Evolutionary conservation across 2,797 vertebrate species (phyloP).

Genomic region (Poeciliopsis presidionis): DNA sequence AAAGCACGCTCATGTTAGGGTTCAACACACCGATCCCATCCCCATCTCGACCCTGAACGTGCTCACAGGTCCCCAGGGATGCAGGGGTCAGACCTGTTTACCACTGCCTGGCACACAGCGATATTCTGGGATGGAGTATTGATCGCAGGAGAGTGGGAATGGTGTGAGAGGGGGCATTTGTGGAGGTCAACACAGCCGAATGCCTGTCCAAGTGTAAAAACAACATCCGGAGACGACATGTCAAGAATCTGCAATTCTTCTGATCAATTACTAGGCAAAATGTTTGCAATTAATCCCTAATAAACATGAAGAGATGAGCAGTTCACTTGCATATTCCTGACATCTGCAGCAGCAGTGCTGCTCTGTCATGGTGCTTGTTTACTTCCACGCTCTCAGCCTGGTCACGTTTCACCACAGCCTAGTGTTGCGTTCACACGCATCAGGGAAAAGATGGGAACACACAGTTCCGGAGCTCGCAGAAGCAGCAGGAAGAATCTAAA

Average conservation of each 20-base stretch:
- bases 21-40: background rate
- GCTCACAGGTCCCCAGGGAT: conserved; percentile 14
- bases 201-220: conserved; percentile 52
- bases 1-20: conserved; percentile 51
- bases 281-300: conserved; percentile 7
- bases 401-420: conserved; percentile 67
- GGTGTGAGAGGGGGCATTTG: background rate
- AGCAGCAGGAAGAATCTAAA: background rate
- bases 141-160: conserved; percentile 45
- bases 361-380: conserved; percentile 70
- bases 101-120: conserved; percentile 4
- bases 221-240: conserved; percentile 35
- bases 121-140: conserved; percentile 50
- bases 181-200: conserved; percentile 61
- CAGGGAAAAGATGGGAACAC: conserved; percentile 18
- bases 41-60: background rate
- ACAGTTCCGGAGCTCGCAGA: background rate
- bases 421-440: conserved; percentile 43
- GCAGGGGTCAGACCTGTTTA: conserved; percentile 39
- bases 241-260: background rate
- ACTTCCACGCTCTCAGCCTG: conserved; percentile 61
- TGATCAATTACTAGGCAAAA: background rate
- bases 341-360: conserved; percentile 16
- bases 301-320: conserved; percentile 19
- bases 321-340: conserved; percentile 40